Conservation (phyloP, 2,797 vertebrate genomes). For the Leptoclinus maculatus region DNA sequence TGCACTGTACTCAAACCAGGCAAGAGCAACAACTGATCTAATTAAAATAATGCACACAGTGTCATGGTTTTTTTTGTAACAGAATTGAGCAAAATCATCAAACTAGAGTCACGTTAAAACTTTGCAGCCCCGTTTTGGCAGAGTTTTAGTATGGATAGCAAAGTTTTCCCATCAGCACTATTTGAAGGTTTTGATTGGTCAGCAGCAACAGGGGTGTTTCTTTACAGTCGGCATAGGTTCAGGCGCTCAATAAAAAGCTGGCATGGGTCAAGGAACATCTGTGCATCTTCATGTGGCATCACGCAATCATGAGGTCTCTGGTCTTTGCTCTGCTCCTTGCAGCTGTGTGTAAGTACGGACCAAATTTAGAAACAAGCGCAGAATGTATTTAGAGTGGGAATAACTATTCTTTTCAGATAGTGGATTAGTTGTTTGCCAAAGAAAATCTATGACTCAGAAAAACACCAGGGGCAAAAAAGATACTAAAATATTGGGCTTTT, state of each 20-base stretch:
- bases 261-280: background rate
- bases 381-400: background rate
- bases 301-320: constrained; percentile 39
- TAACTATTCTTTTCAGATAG: background rate
- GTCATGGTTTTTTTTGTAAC: rapidly evolving
- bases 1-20: background rate
- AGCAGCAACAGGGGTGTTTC: background rate
- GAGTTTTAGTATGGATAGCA: background rate
- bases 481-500: background rate
- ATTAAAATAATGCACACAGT: background rate
- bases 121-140: background rate
- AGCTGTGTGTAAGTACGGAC: constrained; percentile 45
- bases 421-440: background rate
- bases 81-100: background rate
- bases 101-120: background rate
- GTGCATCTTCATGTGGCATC: constrained; percentile 12
- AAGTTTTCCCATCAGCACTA: background rate
- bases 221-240: background rate
- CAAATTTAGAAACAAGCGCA: background rate
- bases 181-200: constrained; percentile 28
- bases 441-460: background rate
- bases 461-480: background rate
- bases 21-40: background rate
- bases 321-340: constrained; percentile 43
- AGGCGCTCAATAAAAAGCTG: constrained; percentile 17